These are phyloP conservation scores for Sisor rabdophorus DNA, from an alignment of 2,113 vertebrate genomes.

Conservation along the genomic window DNA sequence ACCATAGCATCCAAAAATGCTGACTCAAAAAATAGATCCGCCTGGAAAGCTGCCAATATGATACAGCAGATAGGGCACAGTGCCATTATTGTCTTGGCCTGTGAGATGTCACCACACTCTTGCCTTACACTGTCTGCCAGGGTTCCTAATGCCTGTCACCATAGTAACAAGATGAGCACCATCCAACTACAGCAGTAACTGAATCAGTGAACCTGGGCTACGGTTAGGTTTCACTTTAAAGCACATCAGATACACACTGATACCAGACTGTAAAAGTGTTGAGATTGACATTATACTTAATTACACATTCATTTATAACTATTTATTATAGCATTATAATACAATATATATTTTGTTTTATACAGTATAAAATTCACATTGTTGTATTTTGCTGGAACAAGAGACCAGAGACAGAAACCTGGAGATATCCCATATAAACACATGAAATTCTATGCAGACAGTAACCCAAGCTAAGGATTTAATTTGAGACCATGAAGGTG, in stretches of 20 bases:
- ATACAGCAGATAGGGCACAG: constrained; percentile 37
- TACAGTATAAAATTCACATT: no score
- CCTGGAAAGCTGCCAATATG: constrained; percentile 35
- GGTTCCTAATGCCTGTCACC: constrained; percentile 43
- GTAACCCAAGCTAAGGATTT: background rate
- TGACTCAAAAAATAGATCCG: constrained; percentile 37
- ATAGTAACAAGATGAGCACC: constrained; percentile 49
- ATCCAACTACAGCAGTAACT: constrained; percentile 37
- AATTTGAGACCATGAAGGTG: background rate
- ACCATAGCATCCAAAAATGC: constrained; percentile 14
- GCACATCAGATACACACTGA: background rate
- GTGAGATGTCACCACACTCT: constrained; percentile 40
- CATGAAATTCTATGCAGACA: background rate
- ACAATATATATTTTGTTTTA: no score
- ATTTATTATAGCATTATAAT: no score
- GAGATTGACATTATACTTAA: background rate
- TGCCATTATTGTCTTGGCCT: constrained; percentile 37
- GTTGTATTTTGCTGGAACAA: background rate
- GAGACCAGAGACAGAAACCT: constrained; percentile 1
- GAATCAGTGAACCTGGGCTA: constrained; percentile 2
- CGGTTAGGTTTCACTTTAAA: constrained; percentile 11
- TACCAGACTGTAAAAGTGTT: background rate
- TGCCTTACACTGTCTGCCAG: constrained; percentile 23
- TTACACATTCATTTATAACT: background rate
- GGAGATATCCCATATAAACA: background rate